Evolutionary conservation across 1,140 invertebrate genomes (phyloP), one percentile per base, ranked within the genome.

Genomic region (Drosophila sp.): DNA sequence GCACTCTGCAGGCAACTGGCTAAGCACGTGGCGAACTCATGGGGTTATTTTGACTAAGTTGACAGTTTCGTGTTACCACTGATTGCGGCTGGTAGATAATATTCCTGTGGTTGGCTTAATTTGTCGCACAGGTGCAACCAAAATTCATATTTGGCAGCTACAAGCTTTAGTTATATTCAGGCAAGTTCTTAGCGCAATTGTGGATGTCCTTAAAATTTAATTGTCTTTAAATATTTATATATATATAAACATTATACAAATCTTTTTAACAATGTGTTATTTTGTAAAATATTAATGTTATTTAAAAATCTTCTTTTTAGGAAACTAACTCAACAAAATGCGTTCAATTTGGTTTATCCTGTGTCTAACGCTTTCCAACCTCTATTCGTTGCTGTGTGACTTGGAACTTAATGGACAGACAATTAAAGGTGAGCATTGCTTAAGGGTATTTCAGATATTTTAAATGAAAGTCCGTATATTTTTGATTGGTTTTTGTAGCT

Each of bases 371-470:
- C 29, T 67, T 40, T 43, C 36, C 4, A 25, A 46, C 13, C 5
- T 74, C 18, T 46, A 18, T 9, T 38, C 63, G 25, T 58, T 46
- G 27, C 13, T 38, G 4, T 56, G 58, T 2, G 64, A 73, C 29
- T 41, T 91, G 56, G 79, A 90, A 40, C 58, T 84, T 29, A 50
- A 27, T 16, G 83, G 79, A 6, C 78, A 91, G 41, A 62, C 59
- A 4, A 86, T 78, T 9, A 86, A 90, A 75, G 81, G 86, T 90
- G 51, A 72, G 53, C 70, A 25, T 4, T 8, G 4, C 1, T 21
- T 1, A 21, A 4, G 21, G 21, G 21, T 21, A 4, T 21, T 21
- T 4, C 21, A 21, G 21, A 21, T n/a, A n/a, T n/a, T n/a, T n/a
- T n/a, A n/a, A 21, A 21, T 21, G 21, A 2, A 21, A 21, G 21